phyloP scores from a whole-genome alignment of 2,888 invertebrate genomes.

The Chalcis sispes region DNA sequence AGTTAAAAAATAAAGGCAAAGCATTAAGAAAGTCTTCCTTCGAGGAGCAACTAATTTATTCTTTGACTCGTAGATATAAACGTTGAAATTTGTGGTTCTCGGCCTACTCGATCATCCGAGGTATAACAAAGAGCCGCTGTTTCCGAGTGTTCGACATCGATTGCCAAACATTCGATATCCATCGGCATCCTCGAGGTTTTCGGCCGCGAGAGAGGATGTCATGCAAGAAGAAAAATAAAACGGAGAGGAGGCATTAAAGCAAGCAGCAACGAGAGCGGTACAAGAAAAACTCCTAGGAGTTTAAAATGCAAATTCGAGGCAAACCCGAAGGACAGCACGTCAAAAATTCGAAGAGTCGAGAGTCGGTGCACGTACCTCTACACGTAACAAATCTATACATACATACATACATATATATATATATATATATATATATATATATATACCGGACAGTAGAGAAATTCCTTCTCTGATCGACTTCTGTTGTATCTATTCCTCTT shows the following conservation, averaged over 20 bases:
- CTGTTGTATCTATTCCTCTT: too few relatives aligned
- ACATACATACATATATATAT: too few relatives aligned
- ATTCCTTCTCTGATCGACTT: too few relatives aligned
- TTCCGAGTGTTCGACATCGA: constrained; percentile 5
- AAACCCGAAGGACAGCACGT: too few relatives aligned
- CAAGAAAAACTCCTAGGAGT: too few relatives aligned
- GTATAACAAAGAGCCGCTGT: background rate
- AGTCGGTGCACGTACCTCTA: constrained; percentile 2
- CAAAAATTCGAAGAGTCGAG: background rate
- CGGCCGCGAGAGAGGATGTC: background rate
- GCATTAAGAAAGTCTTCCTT: too few relatives aligned
- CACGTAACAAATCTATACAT: too few relatives aligned
- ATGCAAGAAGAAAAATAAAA: background rate
- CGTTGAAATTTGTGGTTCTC: background rate
- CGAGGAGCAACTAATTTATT: background rate
- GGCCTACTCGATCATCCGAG: constrained; percentile 2
- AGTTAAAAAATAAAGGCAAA: background rate
- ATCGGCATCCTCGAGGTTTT: background rate
- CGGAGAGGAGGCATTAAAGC: background rate
- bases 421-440: too few relatives aligned
- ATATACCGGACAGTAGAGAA: too few relatives aligned
- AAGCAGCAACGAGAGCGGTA: constrained; percentile 2
- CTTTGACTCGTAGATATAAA: background rate
- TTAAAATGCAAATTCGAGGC: constrained; percentile 35
- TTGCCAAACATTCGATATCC: background rate